Conservation (phyloP, 2,797 vertebrate species). For the Myripristis murdjan region DNA sequence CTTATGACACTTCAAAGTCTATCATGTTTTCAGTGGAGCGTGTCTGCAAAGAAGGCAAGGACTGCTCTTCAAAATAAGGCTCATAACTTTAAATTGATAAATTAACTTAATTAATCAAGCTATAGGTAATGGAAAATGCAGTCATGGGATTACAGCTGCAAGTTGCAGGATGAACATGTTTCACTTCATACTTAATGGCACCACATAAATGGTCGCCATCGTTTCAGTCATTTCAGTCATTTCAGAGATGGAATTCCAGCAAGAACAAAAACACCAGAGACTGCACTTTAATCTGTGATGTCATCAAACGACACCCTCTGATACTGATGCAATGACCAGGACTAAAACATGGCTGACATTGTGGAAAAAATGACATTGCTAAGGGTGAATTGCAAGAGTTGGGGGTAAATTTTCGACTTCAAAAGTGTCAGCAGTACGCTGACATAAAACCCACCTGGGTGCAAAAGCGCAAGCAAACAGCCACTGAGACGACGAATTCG, state of each 20-base stretch:
- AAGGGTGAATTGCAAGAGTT: slow-evolving; percentile 2
- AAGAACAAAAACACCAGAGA: not conserved
- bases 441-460: slow-evolving; percentile 32
- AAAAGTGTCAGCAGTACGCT: slow-evolving; percentile 11
- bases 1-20: slow-evolving; percentile 1
- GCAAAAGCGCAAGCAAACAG: slow-evolving; percentile 38
- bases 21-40: not conserved
- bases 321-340: not conserved
- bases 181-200: not conserved
- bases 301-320: not conserved
- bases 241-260: too few species aligned
- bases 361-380: slow-evolving; percentile 18
- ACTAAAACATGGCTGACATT: slow-evolving; percentile 6
- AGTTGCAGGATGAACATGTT: slow-evolving; percentile 7
- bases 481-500: slow-evolving; percentile 29
- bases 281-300: not conserved
- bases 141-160: slow-evolving; percentile 18
- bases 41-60: not conserved
- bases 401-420: slow-evolving; percentile 20
- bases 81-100: slow-evolving; percentile 19
- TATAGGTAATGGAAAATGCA: slow-evolving; percentile 26
- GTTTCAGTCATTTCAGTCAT: too few species aligned
- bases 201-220: not conserved
- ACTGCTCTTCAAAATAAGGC: slow-evolving; percentile 32
- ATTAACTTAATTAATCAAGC: slow-evolving; percentile 38